These are phyloP conservation scores for Scaptomyza polygonia DNA, from an alignment of 2,888 invertebrate genomes.

Conservation along the genomic window DNA sequence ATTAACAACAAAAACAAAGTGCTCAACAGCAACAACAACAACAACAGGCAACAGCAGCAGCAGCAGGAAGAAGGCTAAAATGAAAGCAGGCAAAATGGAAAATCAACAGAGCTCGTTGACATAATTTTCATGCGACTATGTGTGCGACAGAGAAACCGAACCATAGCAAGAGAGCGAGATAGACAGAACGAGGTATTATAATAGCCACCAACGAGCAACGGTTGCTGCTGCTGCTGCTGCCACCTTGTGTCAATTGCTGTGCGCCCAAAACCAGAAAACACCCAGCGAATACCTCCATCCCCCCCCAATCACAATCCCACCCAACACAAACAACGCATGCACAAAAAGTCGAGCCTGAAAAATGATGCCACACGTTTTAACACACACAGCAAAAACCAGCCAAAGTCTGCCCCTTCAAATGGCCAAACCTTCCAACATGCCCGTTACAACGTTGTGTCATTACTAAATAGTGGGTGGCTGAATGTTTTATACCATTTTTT, in stretches of 20 bases:
- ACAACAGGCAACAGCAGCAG: conserved; percentile 27
- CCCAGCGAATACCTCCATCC: conserved; percentile 31
- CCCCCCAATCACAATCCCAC: no score
- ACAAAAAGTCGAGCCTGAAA: conserved; percentile 56
- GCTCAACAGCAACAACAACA: conserved; percentile 41
- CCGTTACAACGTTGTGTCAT: conserved; percentile 67
- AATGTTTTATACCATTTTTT: background rate
- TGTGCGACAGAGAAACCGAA: conserved; percentile 38
- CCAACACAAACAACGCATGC: no score
- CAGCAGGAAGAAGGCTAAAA: conserved; percentile 61
- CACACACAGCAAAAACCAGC: conserved; percentile 16
- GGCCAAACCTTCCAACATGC: background rate
- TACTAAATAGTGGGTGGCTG: conserved; percentile 72
- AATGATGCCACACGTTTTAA: conserved; percentile 64
- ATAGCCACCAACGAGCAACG: conserved; percentile 28
- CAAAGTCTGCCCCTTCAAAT: background rate
- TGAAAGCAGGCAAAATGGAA: conserved; percentile 70
- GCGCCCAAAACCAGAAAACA: conserved; percentile 73
- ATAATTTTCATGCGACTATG: conserved; percentile 78
- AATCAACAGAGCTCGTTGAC: conserved; percentile 83
- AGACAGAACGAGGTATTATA: conserved; percentile 28
- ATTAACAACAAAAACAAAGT: conserved; percentile 64
- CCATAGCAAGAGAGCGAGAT: conserved; percentile 1
- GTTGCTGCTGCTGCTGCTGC: conserved; percentile 18
- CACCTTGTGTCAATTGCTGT: conserved; percentile 51